Evolutionary conservation across 2,797 vertebrate species (phyloP).

Genomic region (Garrulus glandarius): DNA sequence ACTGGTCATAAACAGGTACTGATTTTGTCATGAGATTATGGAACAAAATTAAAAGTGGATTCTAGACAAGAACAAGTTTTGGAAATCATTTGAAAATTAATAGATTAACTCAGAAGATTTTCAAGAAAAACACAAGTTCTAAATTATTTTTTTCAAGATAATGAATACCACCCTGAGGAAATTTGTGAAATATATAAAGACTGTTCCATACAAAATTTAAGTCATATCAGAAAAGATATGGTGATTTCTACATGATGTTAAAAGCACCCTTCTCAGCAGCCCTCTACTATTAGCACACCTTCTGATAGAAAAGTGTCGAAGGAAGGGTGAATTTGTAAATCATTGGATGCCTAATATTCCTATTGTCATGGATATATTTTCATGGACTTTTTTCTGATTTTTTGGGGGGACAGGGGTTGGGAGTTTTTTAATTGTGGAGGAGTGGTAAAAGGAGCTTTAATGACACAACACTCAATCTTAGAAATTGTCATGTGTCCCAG

Average conservation of each 20-base stretch:
- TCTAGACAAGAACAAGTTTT: background rate
- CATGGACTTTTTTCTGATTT: background rate
- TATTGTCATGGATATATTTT: background rate
- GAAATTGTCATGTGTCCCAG: background rate
- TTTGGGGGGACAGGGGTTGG: fast-evolving
- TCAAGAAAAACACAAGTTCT: background rate
- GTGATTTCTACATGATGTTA: background rate
- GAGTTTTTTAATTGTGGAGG: background rate
- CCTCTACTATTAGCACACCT: background rate
- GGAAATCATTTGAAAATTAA: background rate
- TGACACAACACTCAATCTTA: background rate
- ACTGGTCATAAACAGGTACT: background rate
- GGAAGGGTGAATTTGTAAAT: background rate
- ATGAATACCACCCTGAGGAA: background rate
- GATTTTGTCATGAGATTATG: background rate
- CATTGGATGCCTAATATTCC: background rate
- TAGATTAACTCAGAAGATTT: background rate
- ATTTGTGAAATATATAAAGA: background rate
- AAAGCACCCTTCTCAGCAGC: background rate
- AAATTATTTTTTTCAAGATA: background rate
- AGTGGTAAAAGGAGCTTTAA: background rate
- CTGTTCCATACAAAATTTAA: background rate
- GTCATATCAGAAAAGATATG: background rate
- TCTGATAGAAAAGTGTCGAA: background rate
- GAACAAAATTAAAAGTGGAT: background rate